Conservation (phyloP, 2,113 vertebrate genomes). For the Mola mola region DNA sequence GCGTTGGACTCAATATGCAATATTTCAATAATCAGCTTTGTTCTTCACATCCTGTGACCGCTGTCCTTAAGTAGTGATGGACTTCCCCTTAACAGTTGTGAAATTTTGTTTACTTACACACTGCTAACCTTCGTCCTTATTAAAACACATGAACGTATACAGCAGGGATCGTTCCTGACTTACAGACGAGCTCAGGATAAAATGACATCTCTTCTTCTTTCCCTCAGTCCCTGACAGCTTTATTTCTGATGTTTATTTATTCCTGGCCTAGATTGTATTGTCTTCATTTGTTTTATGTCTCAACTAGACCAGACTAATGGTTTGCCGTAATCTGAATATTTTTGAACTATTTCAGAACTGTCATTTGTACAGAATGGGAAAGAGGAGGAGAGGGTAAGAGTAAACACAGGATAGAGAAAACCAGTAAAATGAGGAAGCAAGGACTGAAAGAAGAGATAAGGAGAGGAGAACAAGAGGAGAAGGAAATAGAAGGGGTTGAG, state of each 20-base stretch:
- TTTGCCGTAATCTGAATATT: conserved; percentile 17
- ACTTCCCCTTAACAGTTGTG: conserved; percentile 31
- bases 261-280: conserved; percentile 51
- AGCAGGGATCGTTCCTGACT: too few species aligned
- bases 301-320: conserved; percentile 27
- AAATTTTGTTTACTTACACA: conserved; percentile 25
- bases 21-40: conserved; percentile 60
- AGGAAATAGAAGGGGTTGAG: conserved; percentile 4
- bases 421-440: background rate
- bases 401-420: background rate
- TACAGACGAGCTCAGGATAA: conserved; percentile 15
- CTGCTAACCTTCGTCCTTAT: conserved; percentile 26
- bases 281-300: conserved; percentile 23
- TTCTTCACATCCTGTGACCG: conserved; percentile 35
- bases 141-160: too few species aligned
- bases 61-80: conserved; percentile 21
- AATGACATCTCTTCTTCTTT: conserved; percentile 34
- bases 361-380: too few species aligned
- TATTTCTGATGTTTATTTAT: too few species aligned
- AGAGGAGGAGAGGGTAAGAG: conserved; percentile 1
- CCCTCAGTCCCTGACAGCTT: too few species aligned
- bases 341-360: conserved; percentile 10
- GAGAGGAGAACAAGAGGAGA: background rate
- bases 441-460: background rate
- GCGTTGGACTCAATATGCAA: conserved; percentile 12